Evolutionary conservation across 2,113 vertebrate species (phyloP).

Genomic region (Burhinus oedicnemus): DNA sequence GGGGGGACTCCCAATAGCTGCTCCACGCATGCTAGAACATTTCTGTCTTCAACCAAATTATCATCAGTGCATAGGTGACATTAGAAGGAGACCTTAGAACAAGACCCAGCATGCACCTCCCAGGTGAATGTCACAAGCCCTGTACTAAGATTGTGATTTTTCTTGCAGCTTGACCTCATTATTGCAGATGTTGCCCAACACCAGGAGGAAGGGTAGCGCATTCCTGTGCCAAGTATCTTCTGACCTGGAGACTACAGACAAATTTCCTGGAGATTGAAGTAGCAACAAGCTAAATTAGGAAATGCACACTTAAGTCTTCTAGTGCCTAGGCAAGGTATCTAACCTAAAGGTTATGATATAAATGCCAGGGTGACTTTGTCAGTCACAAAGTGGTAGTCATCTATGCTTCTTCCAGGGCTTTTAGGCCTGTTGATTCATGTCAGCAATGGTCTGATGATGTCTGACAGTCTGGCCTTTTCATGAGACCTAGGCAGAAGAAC

Average conservation of each 20-base stretch:
- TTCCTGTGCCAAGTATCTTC: background rate
- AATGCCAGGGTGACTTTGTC: background rate
- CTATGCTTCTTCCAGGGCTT: background rate
- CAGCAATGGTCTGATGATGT: slow-evolving; percentile 8
- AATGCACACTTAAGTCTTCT: background rate
- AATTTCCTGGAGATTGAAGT: background rate
- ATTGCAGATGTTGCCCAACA: background rate
- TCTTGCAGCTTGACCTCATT: background rate
- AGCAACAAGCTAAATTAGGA: slow-evolving; percentile 1
- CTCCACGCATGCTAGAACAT: background rate
- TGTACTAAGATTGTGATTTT: background rate
- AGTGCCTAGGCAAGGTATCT: background rate
- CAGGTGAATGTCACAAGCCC: background rate
- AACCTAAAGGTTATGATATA: background rate
- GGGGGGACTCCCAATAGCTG: background rate
- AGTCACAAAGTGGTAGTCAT: slow-evolving; percentile 4
- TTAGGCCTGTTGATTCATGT: slow-evolving; percentile 26
- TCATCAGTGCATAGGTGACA: background rate
- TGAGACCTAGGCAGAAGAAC: background rate
- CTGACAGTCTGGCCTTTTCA: background rate
- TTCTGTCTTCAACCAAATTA: background rate
- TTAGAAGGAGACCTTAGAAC: background rate
- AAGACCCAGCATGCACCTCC: background rate
- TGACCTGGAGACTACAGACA: background rate
- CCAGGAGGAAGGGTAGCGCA: background rate